phyloP scores from a whole-genome alignment of 2,888 invertebrate genomes.

The Agrochola lychnidis region DNA sequence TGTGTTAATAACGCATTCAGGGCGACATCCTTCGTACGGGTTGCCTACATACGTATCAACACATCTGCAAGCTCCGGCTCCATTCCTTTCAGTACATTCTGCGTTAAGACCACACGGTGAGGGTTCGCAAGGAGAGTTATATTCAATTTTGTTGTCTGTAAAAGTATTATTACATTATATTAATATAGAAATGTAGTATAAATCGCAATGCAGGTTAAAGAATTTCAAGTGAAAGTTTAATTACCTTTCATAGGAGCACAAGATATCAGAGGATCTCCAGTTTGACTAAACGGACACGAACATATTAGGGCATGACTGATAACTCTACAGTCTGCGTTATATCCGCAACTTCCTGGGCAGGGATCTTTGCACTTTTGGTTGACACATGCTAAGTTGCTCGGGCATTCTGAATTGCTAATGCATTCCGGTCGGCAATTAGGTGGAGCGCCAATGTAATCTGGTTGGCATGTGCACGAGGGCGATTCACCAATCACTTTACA shows the following conservation, averaged over 20 bases:
- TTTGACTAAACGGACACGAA: slow-evolving; percentile 91
- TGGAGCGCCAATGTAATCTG: slow-evolving; percentile 91
- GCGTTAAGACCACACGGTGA: slow-evolving; percentile 93
- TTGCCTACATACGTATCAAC: slow-evolving; percentile 90
- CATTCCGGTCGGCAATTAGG: slow-evolving; percentile 93
- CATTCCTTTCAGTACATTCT: slow-evolving; percentile 91
- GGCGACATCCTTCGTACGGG: slow-evolving; percentile 92
- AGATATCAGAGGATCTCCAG: slow-evolving; percentile 92
- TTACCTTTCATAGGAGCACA: slow-evolving; percentile 85
- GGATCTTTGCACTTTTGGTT: slow-evolving; percentile 93
- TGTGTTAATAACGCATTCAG: slow-evolving; percentile 95
- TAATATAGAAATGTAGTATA: neutral
- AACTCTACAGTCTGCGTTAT: slow-evolving; percentile 93
- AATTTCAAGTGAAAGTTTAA: neutral
- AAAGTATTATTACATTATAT: slow-evolving; percentile 51
- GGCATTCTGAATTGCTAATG: slow-evolving; percentile 92
- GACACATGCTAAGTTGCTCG: slow-evolving; percentile 92
- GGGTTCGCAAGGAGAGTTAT: slow-evolving; percentile 91
- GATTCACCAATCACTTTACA: slow-evolving; percentile 92
- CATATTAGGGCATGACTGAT: slow-evolving; percentile 93
- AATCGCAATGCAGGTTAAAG: neutral
- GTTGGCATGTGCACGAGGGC: slow-evolving; percentile 92
- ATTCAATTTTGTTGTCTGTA: slow-evolving; percentile 83
- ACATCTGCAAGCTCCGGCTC: slow-evolving; percentile 93
- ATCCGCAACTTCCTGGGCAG: slow-evolving; percentile 93